Conservation (phyloP, 2,888 invertebrate genomes). For the Cataglyphis rosenhaueri region DNA sequence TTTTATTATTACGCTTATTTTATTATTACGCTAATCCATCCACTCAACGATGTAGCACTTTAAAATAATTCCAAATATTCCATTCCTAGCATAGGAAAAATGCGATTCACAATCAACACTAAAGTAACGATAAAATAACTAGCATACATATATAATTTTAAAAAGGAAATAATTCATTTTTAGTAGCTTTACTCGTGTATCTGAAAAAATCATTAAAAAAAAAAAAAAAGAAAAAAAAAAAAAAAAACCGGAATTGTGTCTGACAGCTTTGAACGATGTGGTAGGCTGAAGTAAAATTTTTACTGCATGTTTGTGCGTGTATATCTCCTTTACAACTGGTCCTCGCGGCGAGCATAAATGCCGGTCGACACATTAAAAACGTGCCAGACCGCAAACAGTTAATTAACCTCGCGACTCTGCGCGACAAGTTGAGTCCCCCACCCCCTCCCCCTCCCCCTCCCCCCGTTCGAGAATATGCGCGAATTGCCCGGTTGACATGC, state of each 20-base stretch:
- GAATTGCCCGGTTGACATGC: slow-evolving; percentile 25
- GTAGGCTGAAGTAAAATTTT: slow-evolving; percentile 21
- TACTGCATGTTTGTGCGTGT: neutral
- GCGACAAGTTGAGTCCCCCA: neutral
- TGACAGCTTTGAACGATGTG: neutral
- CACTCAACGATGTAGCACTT: neutral
- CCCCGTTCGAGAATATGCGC: slow-evolving; percentile 8
- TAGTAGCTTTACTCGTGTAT: neutral
- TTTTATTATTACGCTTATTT: neutral
- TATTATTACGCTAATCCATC: neutral
- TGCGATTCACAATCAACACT: neutral
- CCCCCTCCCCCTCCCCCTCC: too few species aligned
- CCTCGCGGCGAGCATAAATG: slow-evolving; percentile 7
- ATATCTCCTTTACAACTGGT: slow-evolving; percentile 31
- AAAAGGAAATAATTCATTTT: neutral
- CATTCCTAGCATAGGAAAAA: neutral
- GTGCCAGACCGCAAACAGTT: slow-evolving; percentile 27
- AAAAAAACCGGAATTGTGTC: neutral
- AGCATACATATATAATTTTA: neutral
- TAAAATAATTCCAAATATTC: neutral
- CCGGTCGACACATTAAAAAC: slow-evolving; percentile 17
- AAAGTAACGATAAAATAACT: neutral
- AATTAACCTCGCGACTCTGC: slow-evolving; percentile 37
- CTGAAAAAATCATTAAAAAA: neutral
- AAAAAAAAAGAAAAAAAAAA: neutral